Percentiles rank a stretch among this genome's conserved stretches.
phyloP scores from a whole-genome alignment of 2,888 invertebrate genomes.

The Colletes collaris region DNA sequence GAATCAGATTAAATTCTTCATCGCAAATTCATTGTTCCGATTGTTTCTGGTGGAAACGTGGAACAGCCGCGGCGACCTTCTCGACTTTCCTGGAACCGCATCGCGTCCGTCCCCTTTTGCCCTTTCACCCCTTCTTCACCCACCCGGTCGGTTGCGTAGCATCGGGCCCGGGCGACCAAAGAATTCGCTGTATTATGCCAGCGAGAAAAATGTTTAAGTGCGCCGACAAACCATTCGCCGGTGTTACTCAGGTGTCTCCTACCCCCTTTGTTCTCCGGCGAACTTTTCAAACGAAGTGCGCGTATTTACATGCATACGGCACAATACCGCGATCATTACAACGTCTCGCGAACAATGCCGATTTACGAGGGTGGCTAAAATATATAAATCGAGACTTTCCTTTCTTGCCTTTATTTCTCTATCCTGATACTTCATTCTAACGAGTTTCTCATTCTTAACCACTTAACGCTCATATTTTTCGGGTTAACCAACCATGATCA shows the following conservation, averaged over 20 bases:
- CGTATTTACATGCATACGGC: conserved; percentile 47
- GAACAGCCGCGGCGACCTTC: conserved; percentile 43
- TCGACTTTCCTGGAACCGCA: conserved; percentile 62
- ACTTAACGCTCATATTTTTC: too few species aligned
- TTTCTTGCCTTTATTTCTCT: conserved; percentile 11
- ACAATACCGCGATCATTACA: conserved; percentile 55
- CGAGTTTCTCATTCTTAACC: too few species aligned
- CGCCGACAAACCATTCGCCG: conserved; percentile 47
- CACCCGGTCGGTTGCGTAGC: conserved; percentile 8
- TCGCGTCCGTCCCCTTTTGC: conserved; percentile 44
- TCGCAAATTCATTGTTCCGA: conserved; percentile 36
- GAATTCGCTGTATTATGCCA: conserved; percentile 56
- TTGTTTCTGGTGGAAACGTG: conserved; percentile 45
- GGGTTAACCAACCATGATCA: too few species aligned
- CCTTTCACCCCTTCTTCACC: conserved; percentile 44
- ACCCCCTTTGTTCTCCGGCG: conserved; percentile 58
- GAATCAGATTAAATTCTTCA: conserved; percentile 23
- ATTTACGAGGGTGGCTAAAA: conserved; percentile 28
- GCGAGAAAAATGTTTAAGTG: conserved; percentile 48
- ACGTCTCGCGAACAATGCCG: conserved; percentile 47
- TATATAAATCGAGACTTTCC: conserved; percentile 25
- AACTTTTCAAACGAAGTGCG: conserved; percentile 40
- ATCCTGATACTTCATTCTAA: too few species aligned
- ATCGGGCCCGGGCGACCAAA: conserved; percentile 31
- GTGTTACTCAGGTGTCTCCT: conserved; percentile 51